Conservation (phyloP, 2,888 invertebrate genomes). For the Trypoxylon attenuatum region DNA sequence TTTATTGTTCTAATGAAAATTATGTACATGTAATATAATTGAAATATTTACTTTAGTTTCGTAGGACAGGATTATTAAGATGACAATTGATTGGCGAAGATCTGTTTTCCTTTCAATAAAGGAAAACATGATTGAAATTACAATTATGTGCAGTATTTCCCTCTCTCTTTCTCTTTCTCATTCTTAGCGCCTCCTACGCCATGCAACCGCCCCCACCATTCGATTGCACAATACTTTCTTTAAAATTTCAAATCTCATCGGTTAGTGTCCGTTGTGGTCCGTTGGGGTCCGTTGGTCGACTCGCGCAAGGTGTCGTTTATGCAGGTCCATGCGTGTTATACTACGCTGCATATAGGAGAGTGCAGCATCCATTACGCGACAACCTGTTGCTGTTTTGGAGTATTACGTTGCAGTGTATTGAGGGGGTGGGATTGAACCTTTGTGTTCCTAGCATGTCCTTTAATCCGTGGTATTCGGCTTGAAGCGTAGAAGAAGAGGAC, state of each 20-base stretch:
- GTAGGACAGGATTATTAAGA: too few species aligned
- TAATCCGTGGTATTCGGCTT: not conserved
- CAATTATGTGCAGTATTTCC: too few species aligned
- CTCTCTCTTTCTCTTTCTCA: not conserved
- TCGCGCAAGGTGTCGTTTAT: not conserved
- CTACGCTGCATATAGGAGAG: not conserved
- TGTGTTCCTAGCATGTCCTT: not conserved
- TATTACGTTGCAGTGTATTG: not conserved
- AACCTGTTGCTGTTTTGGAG: constrained; percentile 16
- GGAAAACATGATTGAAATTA: too few species aligned
- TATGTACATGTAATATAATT: too few species aligned
- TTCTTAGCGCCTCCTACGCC: not conserved
- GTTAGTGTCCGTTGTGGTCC: constrained; percentile 19
- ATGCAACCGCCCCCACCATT: constrained; percentile 30
- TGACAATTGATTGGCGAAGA: too few species aligned
- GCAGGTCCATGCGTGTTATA: too few species aligned
- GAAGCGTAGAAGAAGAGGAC: not conserved
- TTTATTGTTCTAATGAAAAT: too few species aligned
- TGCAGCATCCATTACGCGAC: not conserved
- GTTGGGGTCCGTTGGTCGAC: constrained; percentile 25
- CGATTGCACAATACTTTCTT: constrained; percentile 30
- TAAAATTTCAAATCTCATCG: constrained; percentile 49
- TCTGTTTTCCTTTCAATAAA: too few species aligned
- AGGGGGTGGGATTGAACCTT: too few species aligned
- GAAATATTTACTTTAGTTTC: too few species aligned